phyloP scores from a whole-genome alignment of 2,888 invertebrate species.

The Troides aeacus region DNA sequence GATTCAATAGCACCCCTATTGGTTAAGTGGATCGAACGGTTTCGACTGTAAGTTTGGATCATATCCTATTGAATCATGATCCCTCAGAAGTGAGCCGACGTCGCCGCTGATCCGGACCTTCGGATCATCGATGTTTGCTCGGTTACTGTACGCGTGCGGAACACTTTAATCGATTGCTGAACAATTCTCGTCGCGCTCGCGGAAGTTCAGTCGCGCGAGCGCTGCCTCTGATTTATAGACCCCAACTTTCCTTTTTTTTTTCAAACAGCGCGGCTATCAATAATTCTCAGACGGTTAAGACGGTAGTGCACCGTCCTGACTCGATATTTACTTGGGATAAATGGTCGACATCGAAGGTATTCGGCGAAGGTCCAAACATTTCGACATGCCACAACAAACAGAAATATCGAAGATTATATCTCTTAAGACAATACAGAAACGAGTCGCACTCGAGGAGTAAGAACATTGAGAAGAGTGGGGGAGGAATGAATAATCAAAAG shows the following conservation, averaged over 20 bases:
- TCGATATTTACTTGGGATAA: too few relatives aligned
- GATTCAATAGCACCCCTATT: constrained; percentile 32
- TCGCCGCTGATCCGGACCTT: constrained; percentile 51
- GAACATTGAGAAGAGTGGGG: constrained; percentile 30
- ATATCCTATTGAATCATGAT: constrained; percentile 72
- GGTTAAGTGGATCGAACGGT: constrained; percentile 51
- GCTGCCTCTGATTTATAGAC: background rate
- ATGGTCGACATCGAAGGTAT: too few relatives aligned
- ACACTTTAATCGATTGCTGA: constrained; percentile 65
- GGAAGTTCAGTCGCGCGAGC: constrained; percentile 41
- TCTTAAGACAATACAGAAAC: constrained; percentile 7
- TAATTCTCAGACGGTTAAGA: too few relatives aligned
- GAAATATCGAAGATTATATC: too few relatives aligned
- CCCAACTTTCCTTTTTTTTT: too few relatives aligned
- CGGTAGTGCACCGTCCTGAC: too few relatives aligned
- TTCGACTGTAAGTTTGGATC: constrained; percentile 57
- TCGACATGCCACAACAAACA: too few relatives aligned
- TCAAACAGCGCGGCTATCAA: too few relatives aligned
- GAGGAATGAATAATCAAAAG: constrained; percentile 56
- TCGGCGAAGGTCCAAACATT: too few relatives aligned
- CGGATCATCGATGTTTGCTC: constrained; percentile 64
- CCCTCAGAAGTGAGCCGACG: constrained; percentile 58
- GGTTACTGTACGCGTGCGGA: constrained; percentile 61
- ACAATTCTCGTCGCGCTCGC: constrained; percentile 55
- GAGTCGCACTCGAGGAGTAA: constrained; percentile 37